phyloP scores from a whole-genome alignment of 2,113 vertebrate species.

The Vidua chalybeata region DNA sequence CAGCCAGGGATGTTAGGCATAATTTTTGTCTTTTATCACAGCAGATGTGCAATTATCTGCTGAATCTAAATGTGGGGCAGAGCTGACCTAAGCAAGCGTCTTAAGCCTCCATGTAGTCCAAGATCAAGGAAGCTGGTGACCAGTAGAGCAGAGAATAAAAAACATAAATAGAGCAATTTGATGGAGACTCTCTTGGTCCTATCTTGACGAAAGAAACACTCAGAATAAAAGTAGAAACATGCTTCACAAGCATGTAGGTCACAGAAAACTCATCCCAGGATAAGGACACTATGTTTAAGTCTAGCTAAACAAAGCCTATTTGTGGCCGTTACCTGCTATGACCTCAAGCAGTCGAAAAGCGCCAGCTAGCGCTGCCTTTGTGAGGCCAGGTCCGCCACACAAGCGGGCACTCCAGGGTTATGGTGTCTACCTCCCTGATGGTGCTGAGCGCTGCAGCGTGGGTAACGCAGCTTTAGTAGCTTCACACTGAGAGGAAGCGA shows the following conservation, averaged over 20 bases:
- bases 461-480: no score
- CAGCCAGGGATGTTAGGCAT: neutral
- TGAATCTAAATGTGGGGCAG: neutral
- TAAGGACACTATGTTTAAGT: neutral
- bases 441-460: no score
- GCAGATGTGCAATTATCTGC: neutral
- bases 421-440: no score
- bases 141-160: neutral
- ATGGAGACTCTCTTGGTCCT: neutral
- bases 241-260: neutral
- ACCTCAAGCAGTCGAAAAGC: no score
- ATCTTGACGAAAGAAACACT: neutral
- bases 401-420: no score
- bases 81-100: neutral
- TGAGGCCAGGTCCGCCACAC: no score
- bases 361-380: no score
- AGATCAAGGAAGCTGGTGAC: neutral
- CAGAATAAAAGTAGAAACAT: neutral
- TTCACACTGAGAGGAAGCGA: no score
- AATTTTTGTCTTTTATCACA: neutral
- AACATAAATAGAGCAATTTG: neutral
- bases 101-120: neutral
- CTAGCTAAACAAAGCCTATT: neutral
- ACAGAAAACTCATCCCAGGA: neutral
- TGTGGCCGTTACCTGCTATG: no score